Conservation (phyloP, 2,888 invertebrate species). For the Toxonevra muliebris region DNA sequence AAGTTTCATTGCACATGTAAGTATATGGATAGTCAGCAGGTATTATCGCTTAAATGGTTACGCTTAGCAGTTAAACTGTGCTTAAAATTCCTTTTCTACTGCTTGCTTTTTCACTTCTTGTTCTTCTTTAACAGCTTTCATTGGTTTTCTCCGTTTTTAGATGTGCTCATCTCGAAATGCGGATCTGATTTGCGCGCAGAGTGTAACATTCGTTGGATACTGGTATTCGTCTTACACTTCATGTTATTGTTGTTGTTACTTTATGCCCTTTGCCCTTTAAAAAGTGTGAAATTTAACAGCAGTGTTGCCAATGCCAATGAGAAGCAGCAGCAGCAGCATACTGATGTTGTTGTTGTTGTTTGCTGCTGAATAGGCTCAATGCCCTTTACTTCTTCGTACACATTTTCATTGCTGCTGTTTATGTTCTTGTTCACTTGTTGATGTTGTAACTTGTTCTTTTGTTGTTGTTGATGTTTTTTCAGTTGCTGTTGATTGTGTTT, state of each 20-base stretch:
- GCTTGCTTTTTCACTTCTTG: neutral
- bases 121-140: neutral
- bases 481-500: conserved; percentile 3
- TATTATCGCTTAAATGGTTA: neutral
- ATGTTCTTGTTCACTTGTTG: neutral
- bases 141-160: neutral
- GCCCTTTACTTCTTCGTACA: neutral
- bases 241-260: conserved; percentile 33
- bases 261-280: conserved; percentile 54
- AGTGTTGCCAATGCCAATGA: neutral
- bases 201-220: conserved; percentile 5
- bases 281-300: conserved; percentile 53
- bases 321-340: no score
- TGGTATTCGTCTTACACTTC: conserved; percentile 27
- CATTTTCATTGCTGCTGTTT: neutral
- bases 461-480: conserved; percentile 10
- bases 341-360: no score
- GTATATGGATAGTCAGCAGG: neutral
- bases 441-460: neutral
- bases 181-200: conserved; percentile 17
- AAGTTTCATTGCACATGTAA: neutral
- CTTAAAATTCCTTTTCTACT: conserved; percentile 8
- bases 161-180: conserved; percentile 28
- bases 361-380: conserved; percentile 3
- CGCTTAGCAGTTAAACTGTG: conserved; percentile 1